A percentile compares a stretch with the other conserved stretches of the same genome.
Conservation (phyloP, 92 coral and sea anemone species). For the Bergia puertoricense region DNA sequence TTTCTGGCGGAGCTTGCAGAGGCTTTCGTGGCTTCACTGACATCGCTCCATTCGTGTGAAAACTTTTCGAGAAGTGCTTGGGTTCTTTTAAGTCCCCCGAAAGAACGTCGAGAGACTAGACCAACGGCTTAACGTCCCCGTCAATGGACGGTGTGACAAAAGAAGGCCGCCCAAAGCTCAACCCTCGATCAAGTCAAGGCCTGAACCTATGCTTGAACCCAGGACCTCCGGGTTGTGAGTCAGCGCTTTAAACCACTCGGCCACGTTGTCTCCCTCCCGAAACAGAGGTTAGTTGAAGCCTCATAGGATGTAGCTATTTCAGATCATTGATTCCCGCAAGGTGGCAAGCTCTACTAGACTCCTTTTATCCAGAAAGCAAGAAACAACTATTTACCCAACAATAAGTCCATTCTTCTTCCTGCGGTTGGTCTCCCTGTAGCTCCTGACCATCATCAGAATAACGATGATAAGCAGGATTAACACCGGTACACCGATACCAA, state of each 20-base stretch:
- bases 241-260: too few relatives aligned
- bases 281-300: not conserved
- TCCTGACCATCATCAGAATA: not conserved
- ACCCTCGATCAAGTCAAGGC: too few relatives aligned
- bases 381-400: not conserved
- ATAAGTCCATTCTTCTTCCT: slow-evolving; percentile 27
- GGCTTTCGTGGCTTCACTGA: not conserved
- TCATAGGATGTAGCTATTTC: not conserved
- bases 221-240: too few relatives aligned
- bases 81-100: too few relatives aligned
- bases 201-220: too few relatives aligned
- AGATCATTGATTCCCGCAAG: not conserved
- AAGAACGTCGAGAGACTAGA: too few relatives aligned
- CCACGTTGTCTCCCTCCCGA: too few relatives aligned
- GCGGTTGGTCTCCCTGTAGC: slow-evolving; percentile 8
- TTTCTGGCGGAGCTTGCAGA: not conserved
- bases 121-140: too few relatives aligned
- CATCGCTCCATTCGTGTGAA: too few relatives aligned
- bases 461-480: not conserved
- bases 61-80: too few relatives aligned
- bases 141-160: too few relatives aligned
- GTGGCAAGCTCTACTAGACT: not conserved
- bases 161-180: too few relatives aligned
- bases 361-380: not conserved
- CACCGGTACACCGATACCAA: slow-evolving; percentile 1